These are phyloP conservation scores for Musca vetustissima DNA, from an alignment of 1,140 invertebrate genomes.

Conservation along the genomic window DNA sequence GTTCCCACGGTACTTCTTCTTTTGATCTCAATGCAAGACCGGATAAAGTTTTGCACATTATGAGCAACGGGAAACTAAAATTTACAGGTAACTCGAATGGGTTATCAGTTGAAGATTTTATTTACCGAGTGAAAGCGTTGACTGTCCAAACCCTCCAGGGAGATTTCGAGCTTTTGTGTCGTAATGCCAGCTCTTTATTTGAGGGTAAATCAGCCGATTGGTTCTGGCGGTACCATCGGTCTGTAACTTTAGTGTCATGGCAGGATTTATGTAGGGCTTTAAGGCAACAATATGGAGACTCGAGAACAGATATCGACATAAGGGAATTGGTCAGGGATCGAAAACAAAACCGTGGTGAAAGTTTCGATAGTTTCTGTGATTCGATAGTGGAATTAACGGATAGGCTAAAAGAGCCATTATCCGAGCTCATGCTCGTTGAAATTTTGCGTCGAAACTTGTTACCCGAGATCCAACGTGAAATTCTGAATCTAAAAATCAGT, in stretches of 20 bases:
- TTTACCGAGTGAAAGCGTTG: constrained; percentile 2
- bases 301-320: background rate
- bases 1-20: no score
- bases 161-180: background rate
- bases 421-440: background rate
- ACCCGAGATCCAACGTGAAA: background rate
- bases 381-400: background rate
- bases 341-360: background rate
- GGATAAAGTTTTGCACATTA: background rate
- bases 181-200: background rate
- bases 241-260: background rate
- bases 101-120: constrained; percentile 4
- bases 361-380: constrained; percentile 12
- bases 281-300: background rate
- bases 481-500: constrained; percentile 4
- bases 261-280: background rate
- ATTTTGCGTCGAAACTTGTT: constrained; percentile 1
- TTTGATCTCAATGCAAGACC: background rate
- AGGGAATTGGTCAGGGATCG: constrained; percentile 7
- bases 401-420: background rate
- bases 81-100: background rate
- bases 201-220: background rate
- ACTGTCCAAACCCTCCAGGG: background rate
- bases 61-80: background rate
- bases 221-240: constrained; percentile 7